Evolutionary conservation across 2,888 invertebrate genomes (phyloP).

Genomic region (Metacarcinus magister): DNA sequence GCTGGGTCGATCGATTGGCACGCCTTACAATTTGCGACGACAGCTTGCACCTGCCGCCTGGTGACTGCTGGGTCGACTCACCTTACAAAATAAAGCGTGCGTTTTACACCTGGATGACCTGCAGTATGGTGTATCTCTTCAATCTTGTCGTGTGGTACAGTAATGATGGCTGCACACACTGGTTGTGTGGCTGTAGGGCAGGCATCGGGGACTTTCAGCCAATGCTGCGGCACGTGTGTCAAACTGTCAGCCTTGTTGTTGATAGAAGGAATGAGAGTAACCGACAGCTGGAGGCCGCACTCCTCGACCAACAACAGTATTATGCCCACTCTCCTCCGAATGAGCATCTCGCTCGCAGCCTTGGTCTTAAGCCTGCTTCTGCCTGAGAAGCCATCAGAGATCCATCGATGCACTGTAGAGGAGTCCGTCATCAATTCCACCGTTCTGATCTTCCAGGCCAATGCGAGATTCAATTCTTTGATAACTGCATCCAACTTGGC

Average conservation of each 20-base stretch:
- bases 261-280: too few species aligned
- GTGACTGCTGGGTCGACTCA: too few species aligned
- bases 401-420: constrained; percentile 60
- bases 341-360: too few species aligned
- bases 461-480: constrained; percentile 53
- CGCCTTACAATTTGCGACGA: background rate
- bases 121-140: too few species aligned
- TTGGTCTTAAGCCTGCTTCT: too few species aligned
- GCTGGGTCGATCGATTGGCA: too few species aligned
- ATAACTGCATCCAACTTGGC: constrained; percentile 68
- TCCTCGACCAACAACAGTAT: background rate
- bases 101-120: background rate
- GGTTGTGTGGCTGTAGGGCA: background rate
- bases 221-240: background rate
- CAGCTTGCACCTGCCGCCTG: too few species aligned
- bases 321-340: constrained; percentile 18
- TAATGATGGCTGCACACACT: too few species aligned
- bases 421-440: constrained; percentile 62
- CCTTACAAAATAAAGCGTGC: too few species aligned
- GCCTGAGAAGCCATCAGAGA: constrained; percentile 38
- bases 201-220: background rate
- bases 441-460: constrained; percentile 49
- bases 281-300: too few species aligned
- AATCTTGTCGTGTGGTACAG: too few species aligned
- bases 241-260: too few species aligned